phyloP scores from a whole-genome alignment of 2,797 vertebrate genomes.

The Mionectes olivaceus region DNA sequence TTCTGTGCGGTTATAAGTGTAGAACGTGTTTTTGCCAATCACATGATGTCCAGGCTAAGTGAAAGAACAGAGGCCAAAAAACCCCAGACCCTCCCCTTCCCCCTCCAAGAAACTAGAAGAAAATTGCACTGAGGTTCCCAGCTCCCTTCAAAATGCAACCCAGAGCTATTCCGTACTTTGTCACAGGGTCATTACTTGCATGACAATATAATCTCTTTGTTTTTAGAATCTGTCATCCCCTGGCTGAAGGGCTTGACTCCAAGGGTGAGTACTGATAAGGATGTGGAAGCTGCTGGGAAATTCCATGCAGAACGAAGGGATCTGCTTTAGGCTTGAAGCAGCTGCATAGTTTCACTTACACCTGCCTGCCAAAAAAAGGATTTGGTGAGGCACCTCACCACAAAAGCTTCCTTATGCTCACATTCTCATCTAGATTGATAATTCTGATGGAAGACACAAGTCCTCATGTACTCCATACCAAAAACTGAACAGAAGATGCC shows the following conservation, averaged over 20 bases:
- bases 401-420: background rate
- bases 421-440: background rate
- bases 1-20: background rate
- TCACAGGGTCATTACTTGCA: background rate
- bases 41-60: background rate
- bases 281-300: background rate
- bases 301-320: background rate
- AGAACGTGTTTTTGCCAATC: background rate
- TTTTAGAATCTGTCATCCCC: slow-evolving; percentile 26
- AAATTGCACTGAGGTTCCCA: background rate
- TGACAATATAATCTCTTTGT: slow-evolving; percentile 16
- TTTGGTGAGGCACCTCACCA: background rate
- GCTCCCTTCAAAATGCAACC: background rate
- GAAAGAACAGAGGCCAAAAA: background rate
- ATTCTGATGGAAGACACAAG: background rate
- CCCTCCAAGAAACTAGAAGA: background rate
- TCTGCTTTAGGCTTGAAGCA: background rate
- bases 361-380: background rate
- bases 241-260: slow-evolving; percentile 9
- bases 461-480: background rate
- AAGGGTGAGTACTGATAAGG: slow-evolving; percentile 15
- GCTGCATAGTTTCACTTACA: slow-evolving; percentile 21
- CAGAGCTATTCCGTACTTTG: background rate
- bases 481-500: background rate
- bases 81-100: accelerated